Conservation (phyloP, 2,113 vertebrate species). For the Phalacrocorax aristotelis region DNA sequence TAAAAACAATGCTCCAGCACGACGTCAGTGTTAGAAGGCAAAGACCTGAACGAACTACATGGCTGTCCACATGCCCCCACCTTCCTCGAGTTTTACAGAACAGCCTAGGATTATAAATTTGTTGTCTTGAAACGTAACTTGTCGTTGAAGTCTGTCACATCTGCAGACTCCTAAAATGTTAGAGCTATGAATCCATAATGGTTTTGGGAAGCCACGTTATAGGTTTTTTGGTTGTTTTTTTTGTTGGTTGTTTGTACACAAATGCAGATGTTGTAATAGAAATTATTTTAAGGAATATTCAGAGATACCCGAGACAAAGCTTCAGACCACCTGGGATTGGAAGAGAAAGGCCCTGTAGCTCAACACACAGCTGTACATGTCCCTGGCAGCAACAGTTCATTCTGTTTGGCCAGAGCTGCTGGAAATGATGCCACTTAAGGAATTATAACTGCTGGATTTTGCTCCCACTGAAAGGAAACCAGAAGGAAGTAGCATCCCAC, state of each 20-base stretch:
- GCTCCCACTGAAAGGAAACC: not conserved
- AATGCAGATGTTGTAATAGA: not conserved
- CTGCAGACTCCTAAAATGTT: not conserved
- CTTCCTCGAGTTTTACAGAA: not conserved
- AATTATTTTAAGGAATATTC: not conserved
- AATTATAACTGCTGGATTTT: not conserved
- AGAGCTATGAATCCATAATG: not conserved
- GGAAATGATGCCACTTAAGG: not conserved
- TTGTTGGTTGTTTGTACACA: not conserved
- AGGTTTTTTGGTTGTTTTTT: no score
- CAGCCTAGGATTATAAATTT: not conserved
- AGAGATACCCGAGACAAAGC: not conserved
- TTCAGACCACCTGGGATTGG: not conserved
- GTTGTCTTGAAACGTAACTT: not conserved
- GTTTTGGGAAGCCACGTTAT: not conserved
- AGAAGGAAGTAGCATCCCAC: not conserved
- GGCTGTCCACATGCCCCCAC: no score
- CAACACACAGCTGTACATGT: rapidly evolving
- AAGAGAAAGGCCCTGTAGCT: not conserved
- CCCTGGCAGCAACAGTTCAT: not conserved
- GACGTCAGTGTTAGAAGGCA: not conserved
- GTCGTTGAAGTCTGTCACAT: not conserved
- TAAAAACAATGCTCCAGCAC: not conserved
- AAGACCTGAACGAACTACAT: not conserved
- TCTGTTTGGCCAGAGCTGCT: not conserved